Evolutionary conservation across 2,888 invertebrate genomes (phyloP), one percentile per base, ranked within the genome.

Genomic region (Pyrrhopygopsis socrates): DNA sequence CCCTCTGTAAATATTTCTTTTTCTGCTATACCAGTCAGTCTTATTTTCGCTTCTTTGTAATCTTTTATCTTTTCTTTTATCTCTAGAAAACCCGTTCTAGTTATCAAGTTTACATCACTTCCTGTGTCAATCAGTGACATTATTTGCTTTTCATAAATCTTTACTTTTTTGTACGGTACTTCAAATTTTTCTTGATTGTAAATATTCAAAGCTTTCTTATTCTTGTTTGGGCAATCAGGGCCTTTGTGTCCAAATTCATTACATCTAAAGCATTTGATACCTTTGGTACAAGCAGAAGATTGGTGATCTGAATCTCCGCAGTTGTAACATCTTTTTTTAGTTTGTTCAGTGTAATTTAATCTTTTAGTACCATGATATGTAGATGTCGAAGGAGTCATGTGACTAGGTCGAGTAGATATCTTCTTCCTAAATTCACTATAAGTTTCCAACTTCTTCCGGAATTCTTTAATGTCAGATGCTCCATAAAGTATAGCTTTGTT

Each of bases 191-290:
- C n/a, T n/a, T n/a, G n/a, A n/a, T n/a, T n/a, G n/a, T n/a, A n/a
- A n/a, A n/a, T n/a, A n/a, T n/a, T n/a, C n/a, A n/a, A n/a, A n/a
- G n/a, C n/a, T n/a, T n/a, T n/a, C n/a, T n/a, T n/a, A n/a, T n/a
- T n/a, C n/a, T n/a, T n/a, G n/a, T 22, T 68, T 38, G 22, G 22
- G 41, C 41, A 34, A 34, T 67, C 27, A 67, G 22, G 4, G 30
- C n/a, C 34, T 67, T 84, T 93, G 73, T 95, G 95, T 2, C 95
- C 94, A 73, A 87, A 94, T 15, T 91, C 83, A 18, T 93, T 83
- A 78, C 93, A 95, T 71, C 70, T 87, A 68, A 95, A 95, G 79
- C 95, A 95, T 86, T 95, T 95, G 13, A 89, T 77, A 27, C 93
- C 94, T 60, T 91, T 95, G n/a, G 85, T 71, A 34, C 89, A 94